Evolutionary conservation across 2,888 invertebrate genomes (phyloP), one percentile per base, ranked within the genome.

Genomic region (Lathronympha strigana): DNA sequence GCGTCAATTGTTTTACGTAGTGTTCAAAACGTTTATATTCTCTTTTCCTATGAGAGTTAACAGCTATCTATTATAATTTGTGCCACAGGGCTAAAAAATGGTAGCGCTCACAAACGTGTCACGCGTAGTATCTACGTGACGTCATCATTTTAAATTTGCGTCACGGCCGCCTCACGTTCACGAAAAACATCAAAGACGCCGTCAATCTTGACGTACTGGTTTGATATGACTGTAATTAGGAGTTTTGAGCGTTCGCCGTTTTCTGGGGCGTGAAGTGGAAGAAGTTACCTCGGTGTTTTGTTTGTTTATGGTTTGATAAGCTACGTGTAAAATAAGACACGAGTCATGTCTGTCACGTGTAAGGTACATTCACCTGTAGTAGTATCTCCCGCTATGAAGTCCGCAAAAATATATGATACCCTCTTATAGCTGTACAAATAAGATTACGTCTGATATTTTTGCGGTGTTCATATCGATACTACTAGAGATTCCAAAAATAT

Each of bases 71-170:
- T n/a, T n/a, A n/a, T n/a, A n/a, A n/a, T n/a, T n/a, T n/a, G n/a
- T n/a, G n/a, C n/a, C n/a, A n/a, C n/a, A n/a, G n/a, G n/a, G n/a
- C n/a, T 28, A 13, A 47, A 62, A 57, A 53, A 62, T 60, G 47
- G 63, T 53, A 51, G 8, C 57, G 50, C 58, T 33, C 28, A 33
- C 47, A 40, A 66, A 36, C 70, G 72, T 67, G 66, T 61, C 49
- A 67, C 67, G 73, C 4, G 21, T 2, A 25, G 49, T 53, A 33
- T 19, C 51, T 76, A 79, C 81, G 79, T 79, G 78, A 77, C 73
- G 74, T 75, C 79, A 79, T 81, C 78, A 73, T 75, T 78, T 76
- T 76, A 76, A 76, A 79, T 74, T 75, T 75, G 68, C 70, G 67
- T 68, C 68, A 63, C 67, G 67, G 66, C 67, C 66, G 66, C 71